Percentiles rank a stretch among this genome's conserved stretches.
Evolutionary conservation across 2,888 invertebrate species (phyloP).

Genomic region (Octonoba sinensis): DNA sequence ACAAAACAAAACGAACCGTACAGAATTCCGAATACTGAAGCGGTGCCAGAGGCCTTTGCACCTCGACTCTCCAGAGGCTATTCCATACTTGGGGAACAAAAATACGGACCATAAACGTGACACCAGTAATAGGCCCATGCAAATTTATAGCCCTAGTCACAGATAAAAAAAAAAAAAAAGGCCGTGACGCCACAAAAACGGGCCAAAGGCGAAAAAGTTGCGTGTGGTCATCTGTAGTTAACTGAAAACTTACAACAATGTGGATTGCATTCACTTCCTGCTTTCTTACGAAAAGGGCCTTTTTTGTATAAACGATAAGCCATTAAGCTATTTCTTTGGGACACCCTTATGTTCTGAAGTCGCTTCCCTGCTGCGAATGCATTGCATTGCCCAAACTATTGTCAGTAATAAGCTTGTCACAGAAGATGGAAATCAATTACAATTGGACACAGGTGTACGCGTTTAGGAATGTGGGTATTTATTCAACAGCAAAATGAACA

Average conservation of each 20-base stretch:
- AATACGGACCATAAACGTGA: conserved; percentile 5
- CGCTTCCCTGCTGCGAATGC: too few species aligned
- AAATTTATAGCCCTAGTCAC: conserved; percentile 6
- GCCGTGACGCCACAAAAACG: conserved; percentile 16
- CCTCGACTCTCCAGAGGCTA: background rate
- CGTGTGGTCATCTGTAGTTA: conserved; percentile 20
- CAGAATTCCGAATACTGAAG: background rate
- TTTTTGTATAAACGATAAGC: too few species aligned
- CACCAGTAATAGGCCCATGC: background rate
- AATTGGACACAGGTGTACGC: too few species aligned
- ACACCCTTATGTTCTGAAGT: too few species aligned
- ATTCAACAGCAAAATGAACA: too few species aligned
- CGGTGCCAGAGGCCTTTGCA: background rate
- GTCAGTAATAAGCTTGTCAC: too few species aligned
- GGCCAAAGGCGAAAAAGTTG: conserved; percentile 5
- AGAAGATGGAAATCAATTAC: too few species aligned
- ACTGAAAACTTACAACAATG: background rate
- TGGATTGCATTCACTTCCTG: too few species aligned
- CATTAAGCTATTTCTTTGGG: too few species aligned
- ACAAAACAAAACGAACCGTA: background rate
- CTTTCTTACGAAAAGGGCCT: too few species aligned
- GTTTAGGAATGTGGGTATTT: too few species aligned
- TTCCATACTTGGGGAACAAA: background rate
- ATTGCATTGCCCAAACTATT: too few species aligned
- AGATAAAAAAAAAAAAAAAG: conserved; percentile 5